Evolutionary conservation across 2,888 invertebrate species (phyloP), one percentile per base, ranked within the genome.

Genomic region (Platynereis dumerilii): DNA sequence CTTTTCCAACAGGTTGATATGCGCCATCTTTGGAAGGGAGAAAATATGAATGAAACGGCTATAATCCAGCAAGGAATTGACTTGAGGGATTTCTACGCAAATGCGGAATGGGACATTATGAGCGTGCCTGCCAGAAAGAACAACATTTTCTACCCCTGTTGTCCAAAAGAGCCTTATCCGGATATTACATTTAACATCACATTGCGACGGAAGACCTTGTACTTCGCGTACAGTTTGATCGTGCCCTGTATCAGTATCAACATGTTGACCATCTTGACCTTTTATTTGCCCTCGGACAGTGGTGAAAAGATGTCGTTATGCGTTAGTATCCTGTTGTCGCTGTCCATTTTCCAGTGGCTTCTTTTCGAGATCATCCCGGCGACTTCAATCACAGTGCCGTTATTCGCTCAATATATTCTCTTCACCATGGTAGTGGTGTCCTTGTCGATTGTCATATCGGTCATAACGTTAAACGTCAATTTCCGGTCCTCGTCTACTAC

Each of bases 171-270:
- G 2, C 80, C 82, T 0, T 86, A 82, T 69, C 81, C 84, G 10
- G 85, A 86, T 71, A 83, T 86, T 20, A 85, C 82, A 20, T 76
- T 85, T 73, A 78, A 80, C 65, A 75, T 86, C 17, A 80, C 78
- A 2, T 74, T 86, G 15, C 74, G 86, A 22, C 74, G 86, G 5
- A 84, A 85, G 60, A 85, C 97, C 0, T 87, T 97, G 20, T 98
- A 97, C 86, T 97, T 97, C 87, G 96, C 96, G 0, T 94, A 97
- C 3, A 97, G 97, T 83, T 87, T 97, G 52, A 96, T 97, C 75
- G 93, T 97, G 53, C 97, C 97, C 0, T 96, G 96, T 80, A 94
- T 98, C 3, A 94, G 95, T 60, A 96, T 98, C 73, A 96, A 96
- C 17, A 96, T 95, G 80, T 88, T 99, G 17, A 96, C 97, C 17